Evolutionary conservation across 2,797 vertebrate genomes (phyloP), one percentile per base, ranked within the genome.

Genomic region (Syngnathus acus): DNA sequence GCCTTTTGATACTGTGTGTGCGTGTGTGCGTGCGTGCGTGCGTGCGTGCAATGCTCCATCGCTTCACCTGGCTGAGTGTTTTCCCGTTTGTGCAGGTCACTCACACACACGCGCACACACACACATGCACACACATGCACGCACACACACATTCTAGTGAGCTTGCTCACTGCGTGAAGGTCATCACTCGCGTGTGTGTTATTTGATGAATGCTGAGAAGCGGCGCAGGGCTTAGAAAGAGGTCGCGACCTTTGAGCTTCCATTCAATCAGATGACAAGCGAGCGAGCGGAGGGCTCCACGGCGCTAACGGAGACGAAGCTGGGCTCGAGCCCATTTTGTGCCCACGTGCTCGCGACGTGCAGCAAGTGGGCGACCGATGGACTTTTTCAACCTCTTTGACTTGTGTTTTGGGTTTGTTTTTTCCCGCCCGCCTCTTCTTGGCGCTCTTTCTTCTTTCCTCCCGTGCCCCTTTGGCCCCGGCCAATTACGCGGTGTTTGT

Each of bases 181-280:
- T 88, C 84, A 84, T 76, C 40, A 2, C 38, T 17, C 68, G 84
- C 6, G 43, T 47, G 11, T 17, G 45, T 68, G 84, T 86, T 86
- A 86, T 89, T 85, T 88, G 87, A 89, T 88, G 88, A 88, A 88
- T 88, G 86, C 85, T 85, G 84, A 89, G 86, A 89, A 85, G 26
- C 84, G 72, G 78, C 83, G 84, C 71, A 84, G 86, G 85, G 85
- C 87, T 88, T 88, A 88, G 85, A 89, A 84, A 85, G 83, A 89
- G 87, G 86, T 89, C 74, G 19, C 45, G 73, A 89, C 85, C 87
- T 89, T 87, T 89, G 83, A 82, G 87, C 83, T 80, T 86, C 84
- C 85, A 89, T 89, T 88, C 87, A 89, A 89, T 89, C 86, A 88
- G 85, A 83, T 54, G 23, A 68, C 47, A 74, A 65, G 70, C 65